Conservation (phyloP, 2,113 vertebrate species). For the Tinamus guttatus region DNA sequence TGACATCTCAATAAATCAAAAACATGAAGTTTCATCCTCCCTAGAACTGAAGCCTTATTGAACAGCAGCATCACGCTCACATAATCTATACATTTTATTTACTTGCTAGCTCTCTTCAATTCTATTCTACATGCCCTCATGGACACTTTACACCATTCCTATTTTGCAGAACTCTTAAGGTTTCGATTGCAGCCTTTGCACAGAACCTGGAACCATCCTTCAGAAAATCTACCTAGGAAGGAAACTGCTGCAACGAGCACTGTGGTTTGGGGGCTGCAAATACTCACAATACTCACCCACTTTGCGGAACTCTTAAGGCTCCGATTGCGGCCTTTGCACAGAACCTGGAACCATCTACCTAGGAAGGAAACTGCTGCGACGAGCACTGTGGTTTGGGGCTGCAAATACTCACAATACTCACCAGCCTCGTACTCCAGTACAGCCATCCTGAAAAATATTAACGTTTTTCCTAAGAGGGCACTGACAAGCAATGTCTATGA, state of each 20-base stretch:
- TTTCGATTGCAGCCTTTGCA: background rate
- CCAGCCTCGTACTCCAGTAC: background rate
- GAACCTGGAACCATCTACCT: background rate
- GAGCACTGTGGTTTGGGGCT: background rate
- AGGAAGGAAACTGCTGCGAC: background rate
- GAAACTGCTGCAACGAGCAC: background rate
- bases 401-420: accelerated
- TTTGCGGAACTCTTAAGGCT: no score
- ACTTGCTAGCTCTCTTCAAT: background rate
- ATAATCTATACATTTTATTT: accelerated
- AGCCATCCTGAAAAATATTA: accelerated
- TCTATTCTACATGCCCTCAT: background rate
- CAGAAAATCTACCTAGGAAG: no score
- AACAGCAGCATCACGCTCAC: background rate
- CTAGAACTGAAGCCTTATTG: background rate
- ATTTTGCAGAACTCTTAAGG: background rate
- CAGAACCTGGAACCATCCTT: background rate
- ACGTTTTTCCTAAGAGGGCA: background rate
- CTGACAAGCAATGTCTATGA: background rate
- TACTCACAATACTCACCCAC: accelerated
- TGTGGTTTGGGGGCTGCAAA: background rate
- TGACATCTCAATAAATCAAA: background rate
- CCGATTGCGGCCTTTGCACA: accelerated
- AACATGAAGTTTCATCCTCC: background rate
- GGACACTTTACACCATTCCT: background rate